These are phyloP conservation scores for Globia sparganii DNA, from an alignment of 2,888 invertebrate species.

Conservation along the genomic window DNA sequence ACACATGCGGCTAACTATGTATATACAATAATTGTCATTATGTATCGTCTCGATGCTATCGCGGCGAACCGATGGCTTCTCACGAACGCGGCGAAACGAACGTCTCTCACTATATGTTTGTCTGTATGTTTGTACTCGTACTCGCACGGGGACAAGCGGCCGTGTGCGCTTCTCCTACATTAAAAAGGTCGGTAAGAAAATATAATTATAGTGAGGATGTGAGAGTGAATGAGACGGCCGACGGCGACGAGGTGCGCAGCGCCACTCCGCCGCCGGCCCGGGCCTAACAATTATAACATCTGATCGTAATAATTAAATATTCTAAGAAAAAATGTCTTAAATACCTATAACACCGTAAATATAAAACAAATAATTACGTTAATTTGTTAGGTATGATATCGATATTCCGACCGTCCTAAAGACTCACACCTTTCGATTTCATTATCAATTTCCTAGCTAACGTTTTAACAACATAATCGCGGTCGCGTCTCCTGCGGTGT, in stretches of 20 bases:
- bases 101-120: conserved; percentile 86
- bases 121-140: conserved; percentile 84
- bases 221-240: conserved; percentile 88
- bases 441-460: conserved; percentile 91
- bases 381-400: conserved; percentile 91
- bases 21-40: conserved; percentile 87
- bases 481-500: conserved; percentile 86
- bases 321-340: conserved; percentile 91
- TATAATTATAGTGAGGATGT: conserved; percentile 90
- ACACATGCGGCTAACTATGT: conserved; percentile 90
- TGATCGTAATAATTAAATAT: conserved; percentile 90
- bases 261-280: conserved; percentile 82
- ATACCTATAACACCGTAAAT: conserved; percentile 91
- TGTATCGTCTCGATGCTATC: conserved; percentile 86
- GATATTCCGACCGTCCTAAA: conserved; percentile 89
- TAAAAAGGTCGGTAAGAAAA: conserved; percentile 90
- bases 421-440: conserved; percentile 90
- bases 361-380: conserved; percentile 91
- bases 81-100: conserved; percentile 88
- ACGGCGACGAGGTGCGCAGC: conserved; percentile 79
- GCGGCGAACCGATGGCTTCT: conserved; percentile 90
- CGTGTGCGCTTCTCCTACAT: conserved; percentile 89
- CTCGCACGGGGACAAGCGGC: conserved; percentile 88
- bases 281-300: conserved; percentile 89
- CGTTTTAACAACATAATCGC: conserved; percentile 89